These are phyloP conservation scores for Mesoligia furuncula DNA, from an alignment of 2,888 invertebrate species.

Conservation along the genomic window DNA sequence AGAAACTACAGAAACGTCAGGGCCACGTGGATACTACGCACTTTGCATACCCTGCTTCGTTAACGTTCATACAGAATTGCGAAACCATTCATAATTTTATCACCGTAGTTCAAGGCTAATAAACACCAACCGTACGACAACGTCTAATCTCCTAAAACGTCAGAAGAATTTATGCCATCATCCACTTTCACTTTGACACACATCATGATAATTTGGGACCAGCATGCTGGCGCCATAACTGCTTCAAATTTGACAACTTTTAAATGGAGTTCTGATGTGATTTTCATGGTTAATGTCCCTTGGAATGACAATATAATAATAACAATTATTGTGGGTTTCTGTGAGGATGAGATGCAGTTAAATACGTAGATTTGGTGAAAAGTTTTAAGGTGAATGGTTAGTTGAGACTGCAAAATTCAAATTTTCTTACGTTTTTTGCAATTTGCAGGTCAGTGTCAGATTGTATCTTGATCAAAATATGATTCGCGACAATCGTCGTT, in stretches of 20 bases:
- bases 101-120: slow-evolving; percentile 40
- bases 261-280: slow-evolving; percentile 40
- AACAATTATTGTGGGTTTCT: slow-evolving; percentile 3
- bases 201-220: slow-evolving; percentile 20
- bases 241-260: slow-evolving; percentile 45
- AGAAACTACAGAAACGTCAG: background rate
- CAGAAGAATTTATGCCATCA: slow-evolving; percentile 5
- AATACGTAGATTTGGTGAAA: slow-evolving; percentile 12
- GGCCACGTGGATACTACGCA: background rate
- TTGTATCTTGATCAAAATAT: no score
- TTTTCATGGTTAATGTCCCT: slow-evolving; percentile 53
- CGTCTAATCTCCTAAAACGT: slow-evolving; percentile 4
- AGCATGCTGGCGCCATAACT: slow-evolving; percentile 4
- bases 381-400: no score
- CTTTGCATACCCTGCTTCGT: background rate
- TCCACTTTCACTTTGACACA: slow-evolving; percentile 31
- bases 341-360: slow-evolving; percentile 1
- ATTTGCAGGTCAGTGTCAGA: no score
- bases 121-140: background rate
- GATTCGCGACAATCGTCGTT: no score
- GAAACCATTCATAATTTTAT: background rate
- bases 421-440: no score
- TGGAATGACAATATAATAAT: slow-evolving; percentile 40
- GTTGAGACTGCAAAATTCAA: no score
- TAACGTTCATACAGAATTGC: background rate